phyloP scores from a whole-genome alignment of 2,113 vertebrate genomes.

The Chlamydotis undulata region DNA sequence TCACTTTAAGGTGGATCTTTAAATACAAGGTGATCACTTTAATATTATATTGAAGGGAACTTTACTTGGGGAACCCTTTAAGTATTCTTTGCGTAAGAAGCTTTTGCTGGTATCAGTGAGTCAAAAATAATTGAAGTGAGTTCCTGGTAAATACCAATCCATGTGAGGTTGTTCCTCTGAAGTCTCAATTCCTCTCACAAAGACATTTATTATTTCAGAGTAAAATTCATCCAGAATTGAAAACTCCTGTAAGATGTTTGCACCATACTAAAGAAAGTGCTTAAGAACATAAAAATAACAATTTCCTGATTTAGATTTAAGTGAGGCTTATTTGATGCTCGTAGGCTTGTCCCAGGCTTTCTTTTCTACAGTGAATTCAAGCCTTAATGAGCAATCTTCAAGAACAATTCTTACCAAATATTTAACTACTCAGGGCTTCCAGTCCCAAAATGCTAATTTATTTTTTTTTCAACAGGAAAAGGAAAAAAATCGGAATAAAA shows the following conservation, averaged over 20 bases:
- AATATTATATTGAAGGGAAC: conserved; percentile 58
- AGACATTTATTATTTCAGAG: conserved; percentile 41
- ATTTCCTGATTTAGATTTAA: conserved; percentile 27
- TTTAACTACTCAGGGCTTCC: conserved; percentile 84
- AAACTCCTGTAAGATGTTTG: conserved; percentile 19
- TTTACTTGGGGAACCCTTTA: conserved; percentile 42
- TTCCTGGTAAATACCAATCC: conserved; percentile 53
- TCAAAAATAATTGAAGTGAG: conserved; percentile 1
- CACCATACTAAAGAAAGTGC: conserved; percentile 39
- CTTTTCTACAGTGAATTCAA: conserved; percentile 4
- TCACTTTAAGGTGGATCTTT: conserved; percentile 61
- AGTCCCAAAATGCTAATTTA: conserved; percentile 73
- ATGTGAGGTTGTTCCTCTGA: conserved; percentile 19
- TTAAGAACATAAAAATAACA: neutral
- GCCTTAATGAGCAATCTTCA: conserved; percentile 54
- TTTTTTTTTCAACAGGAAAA: conserved; percentile 51
- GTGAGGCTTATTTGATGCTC: conserved; percentile 38
- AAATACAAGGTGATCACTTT: conserved; percentile 69
- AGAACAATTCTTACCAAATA: conserved; percentile 76
- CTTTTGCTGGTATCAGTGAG: neutral
- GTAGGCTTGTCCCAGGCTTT: neutral
- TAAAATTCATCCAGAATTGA: conserved; percentile 12
- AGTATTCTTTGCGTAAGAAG: conserved; percentile 2
- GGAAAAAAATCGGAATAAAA: conserved; percentile 16
- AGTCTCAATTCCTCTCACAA: conserved; percentile 33